These are phyloP conservation scores for Agelastica alni DNA, from an alignment of 2,888 invertebrate genomes.

Conservation along the genomic window DNA sequence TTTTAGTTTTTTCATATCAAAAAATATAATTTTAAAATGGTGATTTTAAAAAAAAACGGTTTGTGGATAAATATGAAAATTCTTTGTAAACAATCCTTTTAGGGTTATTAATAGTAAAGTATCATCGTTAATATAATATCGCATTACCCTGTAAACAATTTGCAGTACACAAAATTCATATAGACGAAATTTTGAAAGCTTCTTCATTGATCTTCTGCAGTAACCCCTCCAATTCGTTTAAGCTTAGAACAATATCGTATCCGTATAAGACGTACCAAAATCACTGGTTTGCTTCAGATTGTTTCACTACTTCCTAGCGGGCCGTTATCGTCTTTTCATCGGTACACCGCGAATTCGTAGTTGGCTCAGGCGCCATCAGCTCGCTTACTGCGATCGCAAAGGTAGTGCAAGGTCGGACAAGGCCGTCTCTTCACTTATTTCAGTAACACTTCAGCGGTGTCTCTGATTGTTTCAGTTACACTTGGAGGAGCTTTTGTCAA, in stretches of 20 bases:
- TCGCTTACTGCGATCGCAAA: background rate
- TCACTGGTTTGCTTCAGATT: slow-evolving; percentile 4
- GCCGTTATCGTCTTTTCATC: slow-evolving; percentile 7
- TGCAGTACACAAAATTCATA: too few species aligned
- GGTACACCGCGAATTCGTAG: background rate
- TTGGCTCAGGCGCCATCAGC: too few species aligned
- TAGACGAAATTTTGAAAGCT: background rate
- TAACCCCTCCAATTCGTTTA: background rate
- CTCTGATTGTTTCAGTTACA: background rate
- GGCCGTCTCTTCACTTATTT: slow-evolving; percentile 33
- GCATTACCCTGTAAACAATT: too few species aligned
- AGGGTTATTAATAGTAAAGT: too few species aligned
- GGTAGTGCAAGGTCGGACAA: slow-evolving; percentile 36
- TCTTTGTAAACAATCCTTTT: too few species aligned
- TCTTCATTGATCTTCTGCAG: background rate
- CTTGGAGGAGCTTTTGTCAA: background rate
- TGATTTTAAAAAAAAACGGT: too few species aligned
- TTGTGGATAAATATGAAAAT: too few species aligned
- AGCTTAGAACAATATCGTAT: background rate
- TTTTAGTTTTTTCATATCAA: too few species aligned
- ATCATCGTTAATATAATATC: too few species aligned
- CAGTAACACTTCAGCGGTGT: slow-evolving; percentile 7
- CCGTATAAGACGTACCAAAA: slow-evolving; percentile 11
- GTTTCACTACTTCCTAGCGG: background rate
- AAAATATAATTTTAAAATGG: too few species aligned